phyloP scores from a whole-genome alignment of 2,888 invertebrate species.

The Cryptophagus acutangulus region DNA sequence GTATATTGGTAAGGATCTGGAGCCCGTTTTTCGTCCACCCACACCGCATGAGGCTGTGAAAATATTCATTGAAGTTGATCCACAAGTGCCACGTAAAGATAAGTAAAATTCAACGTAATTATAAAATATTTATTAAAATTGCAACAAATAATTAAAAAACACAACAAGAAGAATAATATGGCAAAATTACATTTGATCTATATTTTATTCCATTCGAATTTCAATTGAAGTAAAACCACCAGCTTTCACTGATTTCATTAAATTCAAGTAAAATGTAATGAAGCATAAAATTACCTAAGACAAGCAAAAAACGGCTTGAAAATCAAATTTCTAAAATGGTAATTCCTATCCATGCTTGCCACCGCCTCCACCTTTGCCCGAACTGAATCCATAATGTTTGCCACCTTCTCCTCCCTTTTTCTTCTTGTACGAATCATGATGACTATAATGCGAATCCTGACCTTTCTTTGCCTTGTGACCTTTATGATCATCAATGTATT shows the following conservation, averaged over 20 bases:
- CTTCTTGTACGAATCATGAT: conserved; percentile 53
- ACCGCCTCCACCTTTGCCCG: not conserved
- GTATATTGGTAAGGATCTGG: conserved; percentile 49
- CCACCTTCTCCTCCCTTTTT: conserved; percentile 55
- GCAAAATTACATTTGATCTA: too few species aligned
- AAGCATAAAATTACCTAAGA: conserved; percentile 9
- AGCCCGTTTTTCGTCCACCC: conserved; percentile 52
- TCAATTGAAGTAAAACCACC: too few species aligned
- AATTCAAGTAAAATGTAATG: conserved; percentile 12
- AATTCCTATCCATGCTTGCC: not conserved
- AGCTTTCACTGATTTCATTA: conserved; percentile 14
- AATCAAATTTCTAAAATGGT: too few species aligned
- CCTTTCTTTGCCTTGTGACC: conserved; percentile 60
- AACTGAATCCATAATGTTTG: conserved; percentile 16
- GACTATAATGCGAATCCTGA: conserved; percentile 51
- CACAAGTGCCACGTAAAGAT: too few species aligned
- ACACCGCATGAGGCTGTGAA: conserved; percentile 50
- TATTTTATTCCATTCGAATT: too few species aligned
- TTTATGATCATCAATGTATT: conserved; percentile 60
- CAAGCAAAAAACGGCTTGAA: too few species aligned
- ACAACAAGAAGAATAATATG: not conserved
- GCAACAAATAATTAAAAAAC: not conserved
- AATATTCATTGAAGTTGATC: conserved; percentile 47
- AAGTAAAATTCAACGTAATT: too few species aligned
- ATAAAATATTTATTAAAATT: conserved; percentile 2